Percentiles rank a stretch among this genome's conserved stretches.
phyloP scores from a whole-genome alignment of 2,797 vertebrate species.

The Astyanax mexicanus region DNA sequence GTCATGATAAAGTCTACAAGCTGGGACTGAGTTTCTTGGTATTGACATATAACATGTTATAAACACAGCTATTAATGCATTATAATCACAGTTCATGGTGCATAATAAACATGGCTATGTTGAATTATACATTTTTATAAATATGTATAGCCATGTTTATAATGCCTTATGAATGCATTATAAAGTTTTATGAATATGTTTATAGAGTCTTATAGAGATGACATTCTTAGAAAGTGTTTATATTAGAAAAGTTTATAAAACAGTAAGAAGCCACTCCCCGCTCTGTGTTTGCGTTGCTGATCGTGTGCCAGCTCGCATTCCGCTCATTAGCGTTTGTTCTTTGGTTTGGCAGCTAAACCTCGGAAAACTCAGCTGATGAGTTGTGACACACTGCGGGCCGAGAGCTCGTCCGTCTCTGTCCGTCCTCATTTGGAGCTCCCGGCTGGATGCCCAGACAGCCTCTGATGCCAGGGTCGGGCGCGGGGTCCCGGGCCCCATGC shows the following conservation, averaged over 20 bases:
- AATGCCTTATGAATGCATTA: too few relatives aligned
- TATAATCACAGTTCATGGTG: too few relatives aligned
- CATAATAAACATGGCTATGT: too few relatives aligned
- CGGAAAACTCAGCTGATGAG: not conserved
- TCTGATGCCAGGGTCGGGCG: constrained; percentile 22
- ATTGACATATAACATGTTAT: too few relatives aligned
- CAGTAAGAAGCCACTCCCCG: constrained; percentile 61
- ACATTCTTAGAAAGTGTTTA: too few relatives aligned
- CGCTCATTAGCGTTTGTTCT: constrained; percentile 74
- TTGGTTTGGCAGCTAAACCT: constrained; percentile 61
- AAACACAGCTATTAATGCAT: too few relatives aligned
- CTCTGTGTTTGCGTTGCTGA: constrained; percentile 59
- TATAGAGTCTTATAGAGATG: too few relatives aligned
- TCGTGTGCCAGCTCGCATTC: constrained; percentile 66
- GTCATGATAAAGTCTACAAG: too few relatives aligned
- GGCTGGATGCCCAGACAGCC: constrained; percentile 16
- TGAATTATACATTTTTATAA: too few relatives aligned
- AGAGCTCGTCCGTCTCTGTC: constrained; percentile 22
- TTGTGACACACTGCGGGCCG: constrained; percentile 12
- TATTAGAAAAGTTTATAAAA: not conserved
- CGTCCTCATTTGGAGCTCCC: constrained; percentile 14
- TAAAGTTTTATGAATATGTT: too few relatives aligned
- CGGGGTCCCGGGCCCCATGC: not conserved
- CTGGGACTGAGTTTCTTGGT: too few relatives aligned
- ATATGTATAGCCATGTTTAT: too few relatives aligned